Evolutionary conservation across 2,888 invertebrate species (phyloP).

Genomic region (Drosophila merina): DNA sequence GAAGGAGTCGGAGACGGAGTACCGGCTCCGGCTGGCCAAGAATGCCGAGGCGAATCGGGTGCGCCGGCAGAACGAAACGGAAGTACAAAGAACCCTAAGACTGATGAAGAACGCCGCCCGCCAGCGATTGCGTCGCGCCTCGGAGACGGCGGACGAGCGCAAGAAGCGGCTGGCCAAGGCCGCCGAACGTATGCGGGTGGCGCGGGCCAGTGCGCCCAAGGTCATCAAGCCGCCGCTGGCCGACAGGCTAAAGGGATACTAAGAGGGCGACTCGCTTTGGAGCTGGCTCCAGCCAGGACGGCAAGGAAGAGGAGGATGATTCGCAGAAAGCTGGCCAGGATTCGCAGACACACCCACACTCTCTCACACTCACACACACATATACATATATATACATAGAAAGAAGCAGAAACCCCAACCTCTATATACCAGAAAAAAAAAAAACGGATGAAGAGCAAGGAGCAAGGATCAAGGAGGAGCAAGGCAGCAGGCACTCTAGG

Average conservation of each 20-base stretch:
- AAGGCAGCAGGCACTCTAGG: conserved; percentile 45
- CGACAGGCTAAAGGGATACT: conserved; percentile 83
- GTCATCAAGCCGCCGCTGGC: conserved; percentile 83
- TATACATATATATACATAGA: conserved; percentile 43
- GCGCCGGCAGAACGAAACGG: conserved; percentile 83
- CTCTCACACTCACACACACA: conserved; percentile 26
- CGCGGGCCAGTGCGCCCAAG: conserved; percentile 83
- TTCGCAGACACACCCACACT: background rate
- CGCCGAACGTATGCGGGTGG: conserved; percentile 83
- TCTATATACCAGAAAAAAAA: conserved; percentile 29
- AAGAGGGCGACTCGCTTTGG: conserved; percentile 37
- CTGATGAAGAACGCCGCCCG: conserved; percentile 84
- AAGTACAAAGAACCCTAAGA: conserved; percentile 84
- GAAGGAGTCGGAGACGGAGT: conserved; percentile 82
- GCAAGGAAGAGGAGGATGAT: too few relatives aligned
- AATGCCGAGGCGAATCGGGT: conserved; percentile 84
- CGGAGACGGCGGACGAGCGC: conserved; percentile 83
- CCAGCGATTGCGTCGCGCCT: conserved; percentile 83
- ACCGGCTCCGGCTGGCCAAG: conserved; percentile 82
- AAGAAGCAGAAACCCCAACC: conserved; percentile 4
- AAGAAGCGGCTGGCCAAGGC: conserved; percentile 82
- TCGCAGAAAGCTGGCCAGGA: conserved; percentile 8
- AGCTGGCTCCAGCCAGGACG: conserved; percentile 61
- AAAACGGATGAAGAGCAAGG: background rate
- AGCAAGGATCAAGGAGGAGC: background rate